A percentile compares a stretch with the other conserved stretches of the same genome.
These are phyloP conservation scores for Mohoua ochrocephala DNA, from an alignment of 2,113 vertebrate genomes.

Conservation along the genomic window DNA sequence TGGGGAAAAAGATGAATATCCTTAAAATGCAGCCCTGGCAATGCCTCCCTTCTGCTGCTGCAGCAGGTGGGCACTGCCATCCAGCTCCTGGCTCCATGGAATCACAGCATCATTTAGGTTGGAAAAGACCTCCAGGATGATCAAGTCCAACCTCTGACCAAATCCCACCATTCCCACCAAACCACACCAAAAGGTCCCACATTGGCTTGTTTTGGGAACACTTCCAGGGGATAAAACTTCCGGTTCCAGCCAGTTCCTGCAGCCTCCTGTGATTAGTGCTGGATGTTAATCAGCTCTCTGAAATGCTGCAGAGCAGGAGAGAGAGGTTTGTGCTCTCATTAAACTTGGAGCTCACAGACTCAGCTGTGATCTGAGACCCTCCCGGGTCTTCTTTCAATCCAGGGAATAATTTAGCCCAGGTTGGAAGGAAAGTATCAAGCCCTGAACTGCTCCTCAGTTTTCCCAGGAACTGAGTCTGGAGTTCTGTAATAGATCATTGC, in stretches of 20 bases:
- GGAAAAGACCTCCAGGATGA: neutral
- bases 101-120: neutral
- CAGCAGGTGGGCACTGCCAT: neutral
- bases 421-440: neutral
- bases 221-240: neutral
- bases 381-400: neutral
- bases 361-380: too few relatives aligned
- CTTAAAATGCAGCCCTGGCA: neutral
- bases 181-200: neutral
- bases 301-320: neutral
- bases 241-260: neutral
- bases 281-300: neutral
- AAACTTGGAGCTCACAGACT: neutral
- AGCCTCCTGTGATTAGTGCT: neutral
- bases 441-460: neutral
- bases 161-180: neutral
- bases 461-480: neutral
- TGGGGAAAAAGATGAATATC: neutral
- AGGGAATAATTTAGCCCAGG: neutral
- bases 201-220: neutral
- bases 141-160: neutral
- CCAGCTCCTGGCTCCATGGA: neutral
- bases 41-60: neutral
- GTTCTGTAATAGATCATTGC: neutral
- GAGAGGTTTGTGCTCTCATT: neutral